Percentiles rank a stretch among this genome's conserved stretches.
These are phyloP conservation scores for Colaptes auratus DNA, from an alignment of 2,113 vertebrate genomes.

Conservation along the genomic window DNA sequence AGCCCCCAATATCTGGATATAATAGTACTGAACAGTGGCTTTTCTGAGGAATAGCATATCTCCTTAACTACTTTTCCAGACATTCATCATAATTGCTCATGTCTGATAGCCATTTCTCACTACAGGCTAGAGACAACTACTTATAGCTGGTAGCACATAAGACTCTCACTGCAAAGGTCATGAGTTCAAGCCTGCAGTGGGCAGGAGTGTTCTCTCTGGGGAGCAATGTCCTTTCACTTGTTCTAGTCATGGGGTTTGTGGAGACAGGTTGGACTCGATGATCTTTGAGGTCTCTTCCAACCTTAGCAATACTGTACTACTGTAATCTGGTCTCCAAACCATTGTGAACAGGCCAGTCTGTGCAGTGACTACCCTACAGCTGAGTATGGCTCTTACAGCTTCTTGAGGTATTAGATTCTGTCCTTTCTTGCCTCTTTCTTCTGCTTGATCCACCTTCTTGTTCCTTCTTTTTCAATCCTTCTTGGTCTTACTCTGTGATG, in stretches of 20 bases:
- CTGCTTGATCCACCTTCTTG: not conserved
- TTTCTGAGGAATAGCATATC: not conserved
- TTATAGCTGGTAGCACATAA: too few relatives aligned
- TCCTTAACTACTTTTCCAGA: not conserved
- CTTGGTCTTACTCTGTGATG: not conserved
- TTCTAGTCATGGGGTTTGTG: too few relatives aligned
- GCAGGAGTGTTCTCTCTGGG: too few relatives aligned
- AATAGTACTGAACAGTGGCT: not conserved
- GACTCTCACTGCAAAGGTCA: too few relatives aligned
- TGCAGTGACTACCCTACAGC: not conserved
- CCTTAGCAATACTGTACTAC: too few relatives aligned
- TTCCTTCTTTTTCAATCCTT: not conserved
- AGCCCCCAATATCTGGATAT: not conserved
- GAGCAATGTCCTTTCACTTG: too few relatives aligned
- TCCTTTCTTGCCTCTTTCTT: not conserved
- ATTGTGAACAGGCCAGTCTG: fast-evolving
- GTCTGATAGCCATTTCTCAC: not conserved
- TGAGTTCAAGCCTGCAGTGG: too few relatives aligned
- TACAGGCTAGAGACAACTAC: not conserved
- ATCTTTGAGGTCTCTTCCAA: too few relatives aligned
- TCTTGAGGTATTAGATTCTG: not conserved
- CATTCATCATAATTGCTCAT: fast-evolving
- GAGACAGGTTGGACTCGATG: too few relatives aligned
- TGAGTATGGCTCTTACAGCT: not conserved
- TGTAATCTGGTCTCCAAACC: not conserved